Conservation (phyloP, 2,888 invertebrate species). For the Eulithis prunata region DNA sequence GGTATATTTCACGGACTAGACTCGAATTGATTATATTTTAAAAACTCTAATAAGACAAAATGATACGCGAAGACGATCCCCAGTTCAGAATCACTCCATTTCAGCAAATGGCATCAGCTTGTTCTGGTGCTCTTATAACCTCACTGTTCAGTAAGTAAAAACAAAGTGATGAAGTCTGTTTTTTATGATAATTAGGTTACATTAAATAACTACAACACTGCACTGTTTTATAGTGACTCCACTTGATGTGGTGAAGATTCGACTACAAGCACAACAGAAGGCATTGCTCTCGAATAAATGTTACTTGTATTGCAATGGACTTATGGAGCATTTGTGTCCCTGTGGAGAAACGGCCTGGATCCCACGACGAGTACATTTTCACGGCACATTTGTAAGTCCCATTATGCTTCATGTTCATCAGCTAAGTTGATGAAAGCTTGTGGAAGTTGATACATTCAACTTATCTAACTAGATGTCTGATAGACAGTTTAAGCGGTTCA, state of each 20-base stretch:
- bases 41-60: constrained; percentile 43
- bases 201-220: neutral
- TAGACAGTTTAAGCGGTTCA: too few species aligned
- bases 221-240: constrained; percentile 92
- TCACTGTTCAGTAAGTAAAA: constrained; percentile 91
- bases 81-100: constrained; percentile 89
- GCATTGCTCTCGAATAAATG: constrained; percentile 92
- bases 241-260: constrained; percentile 99
- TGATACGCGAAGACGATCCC: constrained; percentile 88
- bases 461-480: too few species aligned
- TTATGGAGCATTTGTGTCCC: constrained; percentile 98
- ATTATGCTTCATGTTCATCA: neutral
- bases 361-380: constrained; percentile 88
- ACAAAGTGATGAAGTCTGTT: neutral
- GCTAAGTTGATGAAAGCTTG: too few species aligned
- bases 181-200: too few species aligned
- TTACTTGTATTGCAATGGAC: constrained; percentile 98
- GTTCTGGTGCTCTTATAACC: constrained; percentile 94
- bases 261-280: constrained; percentile 97
- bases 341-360: constrained; percentile 89
- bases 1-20: constrained; percentile 29
- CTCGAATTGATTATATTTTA: constrained; percentile 8
- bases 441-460: too few species aligned
- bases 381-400: constrained; percentile 87
- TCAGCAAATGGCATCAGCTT: constrained; percentile 94